A percentile compares a stretch with the other conserved stretches of the same genome.
phyloP scores from a whole-genome alignment of 2,113 vertebrate genomes.

The Platichthys stellatus region DNA sequence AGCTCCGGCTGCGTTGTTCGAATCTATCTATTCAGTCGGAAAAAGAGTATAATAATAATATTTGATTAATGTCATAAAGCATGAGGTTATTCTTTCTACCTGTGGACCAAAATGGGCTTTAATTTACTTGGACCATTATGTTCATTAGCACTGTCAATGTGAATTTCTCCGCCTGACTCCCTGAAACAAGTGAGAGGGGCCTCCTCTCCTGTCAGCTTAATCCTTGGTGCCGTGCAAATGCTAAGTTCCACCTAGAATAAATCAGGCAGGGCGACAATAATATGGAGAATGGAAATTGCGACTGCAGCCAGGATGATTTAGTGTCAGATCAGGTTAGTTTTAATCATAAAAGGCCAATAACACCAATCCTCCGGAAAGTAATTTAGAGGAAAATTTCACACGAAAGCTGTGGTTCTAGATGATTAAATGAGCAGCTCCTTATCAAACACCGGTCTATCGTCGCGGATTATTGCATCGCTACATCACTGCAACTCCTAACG shows the following conservation, averaged over 20 bases:
- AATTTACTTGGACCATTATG: not conserved
- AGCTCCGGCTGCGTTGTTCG: not conserved
- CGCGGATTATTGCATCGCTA: conserved; percentile 15
- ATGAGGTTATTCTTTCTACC: not conserved
- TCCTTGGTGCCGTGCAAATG: conserved; percentile 37
- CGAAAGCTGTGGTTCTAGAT: conserved; percentile 23
- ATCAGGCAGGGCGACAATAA: conserved; percentile 44
- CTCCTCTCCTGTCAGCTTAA: conserved; percentile 22
- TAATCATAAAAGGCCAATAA: conserved; percentile 42
- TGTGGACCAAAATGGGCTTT: conserved; percentile 1
- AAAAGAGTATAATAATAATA: not conserved
- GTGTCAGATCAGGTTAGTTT: conserved; percentile 45
- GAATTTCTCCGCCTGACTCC: conserved; percentile 20
- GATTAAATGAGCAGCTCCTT: conserved; percentile 28
- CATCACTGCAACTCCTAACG: conserved; percentile 14
- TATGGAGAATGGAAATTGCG: conserved; percentile 33
- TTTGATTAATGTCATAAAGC: not conserved
- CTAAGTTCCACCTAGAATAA: conserved; percentile 44
- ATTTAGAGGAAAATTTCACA: conserved; percentile 33
- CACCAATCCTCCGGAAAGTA: conserved; percentile 43
- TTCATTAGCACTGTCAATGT: conserved; percentile 14
- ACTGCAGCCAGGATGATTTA: conserved; percentile 32
- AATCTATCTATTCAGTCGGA: conserved; percentile 8
- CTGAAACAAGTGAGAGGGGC: conserved; percentile 28
- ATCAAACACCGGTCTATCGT: not conserved